Evolutionary conservation across 2,113 vertebrate species (phyloP).

Genomic region (Microcebus lehilahytsara): DNA sequence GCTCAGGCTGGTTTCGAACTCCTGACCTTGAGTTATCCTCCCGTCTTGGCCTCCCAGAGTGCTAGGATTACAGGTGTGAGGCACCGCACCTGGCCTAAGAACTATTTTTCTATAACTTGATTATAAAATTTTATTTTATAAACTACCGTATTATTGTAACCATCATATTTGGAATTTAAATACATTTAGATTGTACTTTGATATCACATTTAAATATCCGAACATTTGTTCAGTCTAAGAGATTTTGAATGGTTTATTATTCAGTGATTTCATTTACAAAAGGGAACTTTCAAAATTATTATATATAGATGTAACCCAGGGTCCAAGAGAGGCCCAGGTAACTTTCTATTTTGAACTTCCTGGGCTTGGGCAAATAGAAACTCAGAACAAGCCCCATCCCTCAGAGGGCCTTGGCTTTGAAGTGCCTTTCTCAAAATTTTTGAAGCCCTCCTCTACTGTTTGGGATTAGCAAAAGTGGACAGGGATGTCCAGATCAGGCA

Average conservation of each 20-base stretch:
- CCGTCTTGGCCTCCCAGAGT: no score
- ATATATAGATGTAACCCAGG: background rate
- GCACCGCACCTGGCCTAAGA: no score
- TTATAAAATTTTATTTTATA: background rate
- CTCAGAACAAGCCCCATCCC: fast-evolving
- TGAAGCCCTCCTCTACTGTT: background rate
- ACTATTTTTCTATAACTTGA: background rate
- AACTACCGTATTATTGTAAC: background rate
- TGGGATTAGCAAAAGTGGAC: background rate
- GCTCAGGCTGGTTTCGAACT: no score
- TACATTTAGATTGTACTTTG: background rate
- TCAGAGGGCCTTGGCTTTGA: background rate
- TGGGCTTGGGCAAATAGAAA: background rate
- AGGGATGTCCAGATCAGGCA: background rate
- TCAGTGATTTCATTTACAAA: background rate
- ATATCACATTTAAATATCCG: background rate
- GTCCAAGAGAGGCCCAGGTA: no score
- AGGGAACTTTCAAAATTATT: background rate
- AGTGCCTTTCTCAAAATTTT: background rate
- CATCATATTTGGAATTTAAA: background rate
- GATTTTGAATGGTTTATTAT: background rate
- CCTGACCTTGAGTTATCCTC: no score
- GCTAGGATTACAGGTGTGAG: no score
- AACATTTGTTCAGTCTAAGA: background rate
- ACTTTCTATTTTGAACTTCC: background rate